Evolutionary conservation across 2,888 invertebrate genomes (phyloP).

Genomic region (Luffia ferchaultella): DNA sequence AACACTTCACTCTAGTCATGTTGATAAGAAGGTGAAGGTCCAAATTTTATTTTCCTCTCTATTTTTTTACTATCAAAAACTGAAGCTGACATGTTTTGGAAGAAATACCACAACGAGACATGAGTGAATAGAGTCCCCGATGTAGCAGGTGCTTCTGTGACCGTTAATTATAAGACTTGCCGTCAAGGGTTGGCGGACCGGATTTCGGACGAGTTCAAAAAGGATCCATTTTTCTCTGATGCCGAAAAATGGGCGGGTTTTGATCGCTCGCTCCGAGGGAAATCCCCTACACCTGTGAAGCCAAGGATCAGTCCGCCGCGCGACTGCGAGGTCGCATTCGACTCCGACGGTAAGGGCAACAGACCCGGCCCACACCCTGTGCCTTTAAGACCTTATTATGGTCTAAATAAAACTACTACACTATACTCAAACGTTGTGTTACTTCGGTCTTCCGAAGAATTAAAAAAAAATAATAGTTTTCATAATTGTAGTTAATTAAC

Average conservation of each 20-base stretch:
- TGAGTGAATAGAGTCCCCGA: not conserved
- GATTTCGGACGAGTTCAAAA: conserved; percentile 42
- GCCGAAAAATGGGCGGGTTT: conserved; percentile 61
- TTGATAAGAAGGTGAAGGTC: not conserved
- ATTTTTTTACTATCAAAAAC: no score
- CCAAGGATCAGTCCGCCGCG: conserved; percentile 74
- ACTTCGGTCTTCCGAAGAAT: no score
- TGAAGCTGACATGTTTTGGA: no score
- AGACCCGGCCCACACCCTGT: conserved; percentile 39
- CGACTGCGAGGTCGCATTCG: conserved; percentile 75
- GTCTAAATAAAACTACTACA: conserved; percentile 8
- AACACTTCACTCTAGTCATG: conserved; percentile 45
- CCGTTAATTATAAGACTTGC: conserved; percentile 56
- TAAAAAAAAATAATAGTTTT: no score
- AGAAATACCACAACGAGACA: no score
- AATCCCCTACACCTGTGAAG: conserved; percentile 77
- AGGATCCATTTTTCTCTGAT: conserved; percentile 60
- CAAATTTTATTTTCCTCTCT: no score
- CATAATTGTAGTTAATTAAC: no score
- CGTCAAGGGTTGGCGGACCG: conserved; percentile 46
- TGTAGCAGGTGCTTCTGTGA: conserved; percentile 1
- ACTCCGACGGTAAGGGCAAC: conserved; percentile 75
- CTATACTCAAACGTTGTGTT: conserved; percentile 8
- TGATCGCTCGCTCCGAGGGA: conserved; percentile 66
- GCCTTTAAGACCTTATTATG: conserved; percentile 38